Percentiles rank a stretch among this genome's conserved stretches.
Conservation (phyloP, 2,113 vertebrate genomes). For the Gallinago paraguaiae region DNA sequence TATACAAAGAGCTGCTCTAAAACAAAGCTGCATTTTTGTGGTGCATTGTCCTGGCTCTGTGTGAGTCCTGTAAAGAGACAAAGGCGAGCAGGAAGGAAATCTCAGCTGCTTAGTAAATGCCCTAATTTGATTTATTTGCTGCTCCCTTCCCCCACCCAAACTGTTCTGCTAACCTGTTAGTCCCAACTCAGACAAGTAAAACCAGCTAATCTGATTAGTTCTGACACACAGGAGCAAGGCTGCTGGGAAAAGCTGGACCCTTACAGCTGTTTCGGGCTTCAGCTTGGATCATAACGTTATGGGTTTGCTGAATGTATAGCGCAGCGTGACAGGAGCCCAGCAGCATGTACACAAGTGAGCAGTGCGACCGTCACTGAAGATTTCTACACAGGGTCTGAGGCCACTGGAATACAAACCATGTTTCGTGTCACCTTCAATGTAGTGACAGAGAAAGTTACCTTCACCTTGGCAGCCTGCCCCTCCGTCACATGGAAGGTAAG, state of each 20-base stretch:
- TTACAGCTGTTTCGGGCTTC: slow-evolving; percentile 34
- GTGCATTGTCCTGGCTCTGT: slow-evolving; percentile 54
- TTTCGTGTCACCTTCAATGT: slow-evolving; percentile 53
- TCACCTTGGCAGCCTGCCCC: slow-evolving; percentile 41
- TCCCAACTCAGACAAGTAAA: slow-evolving; percentile 62
- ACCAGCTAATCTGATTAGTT: slow-evolving; percentile 65
- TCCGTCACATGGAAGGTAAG: slow-evolving; percentile 42
- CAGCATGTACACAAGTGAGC: slow-evolving; percentile 19
- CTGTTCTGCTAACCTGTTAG: slow-evolving; percentile 59
- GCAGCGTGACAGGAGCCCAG: neutral
- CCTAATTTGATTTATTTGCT: slow-evolving; percentile 56
- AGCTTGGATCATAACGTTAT: neutral
- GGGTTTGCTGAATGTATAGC: neutral
- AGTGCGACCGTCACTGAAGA: neutral
- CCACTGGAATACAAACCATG: slow-evolving; percentile 32
- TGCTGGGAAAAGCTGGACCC: slow-evolving; percentile 30
- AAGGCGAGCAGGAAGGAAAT: slow-evolving; percentile 39
- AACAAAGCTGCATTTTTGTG: slow-evolving; percentile 49
- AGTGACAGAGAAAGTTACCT: slow-evolving; percentile 54
- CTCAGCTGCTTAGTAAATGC: slow-evolving; percentile 50
- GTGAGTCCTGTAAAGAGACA: slow-evolving; percentile 39
- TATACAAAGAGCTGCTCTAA: slow-evolving; percentile 35
- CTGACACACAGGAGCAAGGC: slow-evolving; percentile 56
- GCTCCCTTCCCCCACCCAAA: slow-evolving; percentile 53
- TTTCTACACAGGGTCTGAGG: neutral